These are phyloP conservation scores for Myiotriccus ornatus DNA, from an alignment of 2,797 vertebrate genomes.

Conservation along the genomic window DNA sequence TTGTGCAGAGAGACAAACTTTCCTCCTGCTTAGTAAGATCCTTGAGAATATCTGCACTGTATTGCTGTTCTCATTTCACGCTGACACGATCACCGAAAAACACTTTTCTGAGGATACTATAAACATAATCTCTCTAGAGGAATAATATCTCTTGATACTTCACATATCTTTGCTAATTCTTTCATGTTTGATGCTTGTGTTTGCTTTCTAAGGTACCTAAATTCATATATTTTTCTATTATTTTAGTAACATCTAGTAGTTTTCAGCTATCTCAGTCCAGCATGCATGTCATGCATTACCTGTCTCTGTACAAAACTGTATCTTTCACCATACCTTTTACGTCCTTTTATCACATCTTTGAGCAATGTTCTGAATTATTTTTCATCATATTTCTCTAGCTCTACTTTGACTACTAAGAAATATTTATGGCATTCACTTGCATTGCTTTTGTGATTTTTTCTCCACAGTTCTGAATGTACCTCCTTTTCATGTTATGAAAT, in stretches of 20 bases:
- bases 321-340: not conserved
- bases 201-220: not conserved
- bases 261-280: not conserved
- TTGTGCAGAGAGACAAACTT: not conserved
- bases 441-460: not conserved
- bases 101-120: not conserved
- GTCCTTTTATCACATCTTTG: not conserved
- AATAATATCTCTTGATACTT: not conserved
- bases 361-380: not conserved
- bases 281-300: not conserved
- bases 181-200: not conserved
- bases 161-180: not conserved
- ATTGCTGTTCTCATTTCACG: not conserved
- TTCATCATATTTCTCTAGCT: not conserved
- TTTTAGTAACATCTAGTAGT: not conserved
- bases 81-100: not conserved
- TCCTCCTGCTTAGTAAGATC: not conserved
- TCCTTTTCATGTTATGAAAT: not conserved
- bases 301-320: not conserved
- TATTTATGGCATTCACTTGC: not conserved
- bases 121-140: not conserved
- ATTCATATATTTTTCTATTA: not conserved
- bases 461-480: not conserved
- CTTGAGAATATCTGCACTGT: not conserved
- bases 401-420: not conserved